Percentiles rank a stretch among this genome's conserved stretches.
These are phyloP conservation scores for Ips typographus DNA, from an alignment of 1,140 invertebrate species.

Conservation along the genomic window DNA sequence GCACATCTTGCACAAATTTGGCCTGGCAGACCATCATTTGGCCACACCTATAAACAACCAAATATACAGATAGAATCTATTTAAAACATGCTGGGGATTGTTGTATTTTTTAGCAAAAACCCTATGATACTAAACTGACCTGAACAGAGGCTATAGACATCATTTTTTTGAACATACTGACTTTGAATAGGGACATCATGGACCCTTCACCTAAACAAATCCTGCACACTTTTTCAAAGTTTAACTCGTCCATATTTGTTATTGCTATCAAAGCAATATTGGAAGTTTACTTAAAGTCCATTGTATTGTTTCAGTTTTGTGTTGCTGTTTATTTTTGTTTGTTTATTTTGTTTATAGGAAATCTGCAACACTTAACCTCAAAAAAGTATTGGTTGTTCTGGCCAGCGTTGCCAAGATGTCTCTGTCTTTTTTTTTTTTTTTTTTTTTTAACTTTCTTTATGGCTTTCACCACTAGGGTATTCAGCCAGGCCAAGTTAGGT, in stretches of 20 bases:
- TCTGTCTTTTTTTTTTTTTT: too few relatives aligned
- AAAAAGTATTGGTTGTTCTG: too few relatives aligned
- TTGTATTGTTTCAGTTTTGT: too few relatives aligned
- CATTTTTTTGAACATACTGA: conserved; percentile 52
- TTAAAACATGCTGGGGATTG: background rate
- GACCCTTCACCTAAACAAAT: conserved; percentile 50
- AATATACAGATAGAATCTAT: background rate
- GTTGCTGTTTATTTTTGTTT: too few relatives aligned
- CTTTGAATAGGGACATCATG: conserved; percentile 53
- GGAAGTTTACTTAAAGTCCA: too few relatives aligned
- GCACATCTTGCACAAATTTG: conserved; percentile 54
- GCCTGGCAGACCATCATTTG: conserved; percentile 52
- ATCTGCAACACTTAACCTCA: too few relatives aligned
- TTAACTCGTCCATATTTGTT: conserved; percentile 37
- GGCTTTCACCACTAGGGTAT: too few relatives aligned
- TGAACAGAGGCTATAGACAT: conserved; percentile 53
- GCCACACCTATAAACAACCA: conserved; percentile 50
- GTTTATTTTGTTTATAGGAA: too few relatives aligned
- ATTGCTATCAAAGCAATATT: too few relatives aligned
- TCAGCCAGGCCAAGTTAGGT: too few relatives aligned
- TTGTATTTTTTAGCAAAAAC: background rate
- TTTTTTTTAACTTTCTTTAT: too few relatives aligned
- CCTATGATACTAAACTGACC: conserved; percentile 38
- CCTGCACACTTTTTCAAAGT: conserved; percentile 51
- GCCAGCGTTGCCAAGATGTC: too few relatives aligned